Evolutionary conservation across 2,888 invertebrate genomes (phyloP).

Genomic region (Melanophora roralis): DNA sequence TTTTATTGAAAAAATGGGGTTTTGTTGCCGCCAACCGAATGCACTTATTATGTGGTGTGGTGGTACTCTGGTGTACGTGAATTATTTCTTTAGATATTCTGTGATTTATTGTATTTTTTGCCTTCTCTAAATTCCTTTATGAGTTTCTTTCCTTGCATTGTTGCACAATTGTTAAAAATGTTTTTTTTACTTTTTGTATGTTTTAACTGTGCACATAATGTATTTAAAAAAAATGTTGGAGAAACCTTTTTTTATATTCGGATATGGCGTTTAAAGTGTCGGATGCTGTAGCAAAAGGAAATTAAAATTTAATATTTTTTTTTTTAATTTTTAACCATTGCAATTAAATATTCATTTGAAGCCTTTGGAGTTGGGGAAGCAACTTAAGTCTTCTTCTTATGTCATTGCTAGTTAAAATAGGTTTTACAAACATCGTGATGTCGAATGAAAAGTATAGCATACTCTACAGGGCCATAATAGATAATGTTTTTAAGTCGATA

Average conservation of each 20-base stretch:
- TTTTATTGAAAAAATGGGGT: conserved; percentile 34
- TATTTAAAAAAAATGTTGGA: not conserved
- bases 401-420: too few relatives aligned
- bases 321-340: too few relatives aligned
- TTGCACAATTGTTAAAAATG: not conserved
- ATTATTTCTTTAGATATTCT: conserved; percentile 24
- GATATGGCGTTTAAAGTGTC: not conserved
- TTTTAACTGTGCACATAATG: conserved; percentile 1
- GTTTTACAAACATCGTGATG: too few relatives aligned
- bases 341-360: too few relatives aligned
- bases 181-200: not conserved
- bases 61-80: not conserved
- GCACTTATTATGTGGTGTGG: conserved; percentile 48
- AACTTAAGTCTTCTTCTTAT: too few relatives aligned
- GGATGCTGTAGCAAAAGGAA: not conserved
- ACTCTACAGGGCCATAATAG: too few relatives aligned
- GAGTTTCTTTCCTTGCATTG: not conserved
- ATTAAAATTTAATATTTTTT: too few relatives aligned
- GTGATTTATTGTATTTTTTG: conserved; percentile 42
- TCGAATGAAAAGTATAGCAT: too few relatives aligned
- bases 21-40: conserved; percentile 51
- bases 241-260: not conserved
- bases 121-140: not conserved
- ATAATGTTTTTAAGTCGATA: too few relatives aligned
- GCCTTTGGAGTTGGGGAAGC: too few relatives aligned